Conservation (phyloP, 2,888 invertebrate genomes). For the Trisateles emortualis region DNA sequence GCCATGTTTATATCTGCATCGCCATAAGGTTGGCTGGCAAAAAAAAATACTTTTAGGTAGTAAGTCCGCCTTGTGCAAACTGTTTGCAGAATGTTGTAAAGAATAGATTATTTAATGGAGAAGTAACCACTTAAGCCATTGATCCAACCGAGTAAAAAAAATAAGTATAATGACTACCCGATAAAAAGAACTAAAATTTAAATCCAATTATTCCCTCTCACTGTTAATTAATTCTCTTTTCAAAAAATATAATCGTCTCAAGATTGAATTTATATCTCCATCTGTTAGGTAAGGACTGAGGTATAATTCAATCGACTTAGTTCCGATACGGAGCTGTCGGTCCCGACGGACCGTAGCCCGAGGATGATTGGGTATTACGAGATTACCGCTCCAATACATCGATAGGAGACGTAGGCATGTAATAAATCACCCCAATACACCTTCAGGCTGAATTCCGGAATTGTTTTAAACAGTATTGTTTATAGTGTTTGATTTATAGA, state of each 20-base stretch:
- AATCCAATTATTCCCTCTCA: not conserved
- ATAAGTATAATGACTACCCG: too few species aligned
- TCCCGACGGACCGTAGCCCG: slow-evolving; percentile 54
- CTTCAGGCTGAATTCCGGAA: slow-evolving; percentile 22
- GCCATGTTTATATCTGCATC: too few species aligned
- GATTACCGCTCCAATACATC: slow-evolving; percentile 66
- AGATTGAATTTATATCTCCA: slow-evolving; percentile 52
- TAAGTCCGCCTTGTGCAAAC: too few species aligned
- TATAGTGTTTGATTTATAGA: slow-evolving; percentile 19
- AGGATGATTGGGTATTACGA: slow-evolving; percentile 83
- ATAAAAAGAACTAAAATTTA: not conserved
- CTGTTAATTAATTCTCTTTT: slow-evolving; percentile 11
- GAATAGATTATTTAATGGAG: too few species aligned
- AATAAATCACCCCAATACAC: slow-evolving; percentile 73
- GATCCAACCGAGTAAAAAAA: too few species aligned
- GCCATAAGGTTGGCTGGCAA: too few species aligned
- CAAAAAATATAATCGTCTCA: slow-evolving; percentile 34
- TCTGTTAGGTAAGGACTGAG: slow-evolving; percentile 38
- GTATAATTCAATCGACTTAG: slow-evolving; percentile 58
- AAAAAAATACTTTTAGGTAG: too few species aligned
- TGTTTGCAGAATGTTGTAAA: too few species aligned
- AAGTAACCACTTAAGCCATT: too few species aligned
- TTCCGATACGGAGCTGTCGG: slow-evolving; percentile 45
- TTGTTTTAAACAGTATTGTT: slow-evolving; percentile 38
- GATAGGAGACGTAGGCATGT: slow-evolving; percentile 46